Evolutionary conservation across 2,113 vertebrate genomes (phyloP).

Genomic region (Aspidoscelis tigris): DNA sequence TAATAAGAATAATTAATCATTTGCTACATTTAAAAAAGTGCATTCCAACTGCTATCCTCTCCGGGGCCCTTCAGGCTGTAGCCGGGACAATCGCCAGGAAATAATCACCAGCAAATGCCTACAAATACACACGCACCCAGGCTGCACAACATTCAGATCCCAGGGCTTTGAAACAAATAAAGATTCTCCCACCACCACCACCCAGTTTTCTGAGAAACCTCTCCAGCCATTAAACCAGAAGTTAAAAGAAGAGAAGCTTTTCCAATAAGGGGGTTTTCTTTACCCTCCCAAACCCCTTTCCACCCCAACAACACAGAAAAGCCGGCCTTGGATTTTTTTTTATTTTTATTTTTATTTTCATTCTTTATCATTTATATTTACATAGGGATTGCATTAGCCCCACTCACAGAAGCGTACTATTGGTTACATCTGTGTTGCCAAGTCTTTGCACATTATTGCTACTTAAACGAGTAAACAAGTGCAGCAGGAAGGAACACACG

Average conservation of each 20-base stretch:
- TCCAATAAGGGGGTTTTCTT: constrained; percentile 56
- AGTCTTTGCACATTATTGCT: not conserved
- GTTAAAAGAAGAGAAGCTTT: constrained; percentile 59
- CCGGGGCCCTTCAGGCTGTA: constrained; percentile 52
- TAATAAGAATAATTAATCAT: constrained; percentile 51
- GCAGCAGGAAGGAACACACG: constrained; percentile 29
- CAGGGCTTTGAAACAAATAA: constrained; percentile 9
- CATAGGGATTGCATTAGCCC: constrained; percentile 9
- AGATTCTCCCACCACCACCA: not conserved
- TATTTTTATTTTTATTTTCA: constrained; percentile 2
- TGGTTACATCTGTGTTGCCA: constrained; percentile 2
- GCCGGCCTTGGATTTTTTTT: constrained; percentile 41
- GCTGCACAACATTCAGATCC: constrained; percentile 12
- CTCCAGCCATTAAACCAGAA: constrained; percentile 58
- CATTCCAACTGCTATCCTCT: constrained; percentile 40
- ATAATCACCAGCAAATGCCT: constrained; percentile 45
- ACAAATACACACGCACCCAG: not conserved
- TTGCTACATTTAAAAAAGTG: constrained; percentile 58
- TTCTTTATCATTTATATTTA: constrained; percentile 39
- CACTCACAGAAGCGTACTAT: constrained; percentile 30
- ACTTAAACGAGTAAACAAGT: constrained; percentile 49
- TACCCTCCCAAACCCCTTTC: constrained; percentile 46
- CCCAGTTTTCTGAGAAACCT: not conserved
- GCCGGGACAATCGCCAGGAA: constrained; percentile 39
- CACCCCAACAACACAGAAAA: constrained; percentile 34